A percentile compares a stretch with the other conserved stretches of the same genome.
Evolutionary conservation across 2,797 vertebrate species (phyloP).

Genomic region (Nyctalus aviator): DNA sequence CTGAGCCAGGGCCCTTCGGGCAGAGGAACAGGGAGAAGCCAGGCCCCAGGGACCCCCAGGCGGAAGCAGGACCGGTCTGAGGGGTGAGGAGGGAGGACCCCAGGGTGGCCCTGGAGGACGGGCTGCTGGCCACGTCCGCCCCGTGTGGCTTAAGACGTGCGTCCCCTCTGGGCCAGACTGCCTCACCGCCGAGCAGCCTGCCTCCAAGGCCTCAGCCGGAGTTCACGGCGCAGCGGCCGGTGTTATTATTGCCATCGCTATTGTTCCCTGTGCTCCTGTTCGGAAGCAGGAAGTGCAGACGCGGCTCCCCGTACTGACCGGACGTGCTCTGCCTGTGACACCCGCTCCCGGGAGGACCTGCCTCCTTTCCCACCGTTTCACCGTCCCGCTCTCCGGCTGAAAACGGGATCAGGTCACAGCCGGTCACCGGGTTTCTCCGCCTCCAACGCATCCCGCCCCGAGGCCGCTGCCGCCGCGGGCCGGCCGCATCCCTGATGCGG

Average conservation of each 20-base stretch:
- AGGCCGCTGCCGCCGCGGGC: fast-evolving
- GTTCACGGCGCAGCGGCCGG: fast-evolving
- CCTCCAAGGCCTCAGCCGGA: neutral
- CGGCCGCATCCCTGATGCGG: neutral
- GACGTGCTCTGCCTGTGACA: neutral
- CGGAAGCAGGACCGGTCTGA: neutral
- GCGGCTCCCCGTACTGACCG: neutral
- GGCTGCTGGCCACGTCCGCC: fast-evolving
- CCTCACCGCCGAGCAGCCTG: neutral
- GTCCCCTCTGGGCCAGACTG: neutral
- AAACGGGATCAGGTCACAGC: neutral
- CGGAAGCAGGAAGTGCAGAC: neutral
- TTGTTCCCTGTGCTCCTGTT: neutral
- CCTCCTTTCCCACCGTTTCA: neutral
- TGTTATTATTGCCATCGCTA: fast-evolving
- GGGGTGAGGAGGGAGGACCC: neutral
- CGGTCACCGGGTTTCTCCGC: neutral
- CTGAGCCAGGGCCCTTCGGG: neutral
- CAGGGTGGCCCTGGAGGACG: too few species aligned
- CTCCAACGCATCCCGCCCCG: fast-evolving
- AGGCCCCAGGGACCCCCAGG: neutral
- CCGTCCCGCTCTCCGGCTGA: neutral
- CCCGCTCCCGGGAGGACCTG: fast-evolving
- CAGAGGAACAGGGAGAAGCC: neutral
- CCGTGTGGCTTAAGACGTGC: fast-evolving